Base-by-base conservation (phyloP, 2,888 invertebrate genomes). In the Aphrophora alni region DNA sequence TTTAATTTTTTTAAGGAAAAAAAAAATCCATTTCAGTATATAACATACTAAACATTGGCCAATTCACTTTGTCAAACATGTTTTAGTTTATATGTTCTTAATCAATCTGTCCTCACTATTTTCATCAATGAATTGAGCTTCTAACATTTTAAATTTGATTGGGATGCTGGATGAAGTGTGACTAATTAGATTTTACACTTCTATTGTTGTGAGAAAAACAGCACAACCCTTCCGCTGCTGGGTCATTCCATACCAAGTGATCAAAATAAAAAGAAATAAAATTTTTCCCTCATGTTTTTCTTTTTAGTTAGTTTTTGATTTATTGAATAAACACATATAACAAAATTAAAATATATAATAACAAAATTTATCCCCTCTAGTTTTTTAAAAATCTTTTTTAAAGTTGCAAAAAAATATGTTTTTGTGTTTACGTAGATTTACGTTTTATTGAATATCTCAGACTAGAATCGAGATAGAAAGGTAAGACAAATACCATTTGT, bases 221-320 rank as follows among this genome's bases (percentile, higher is more conserved):
- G n/a, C n/a, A n/a, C n/a, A n/a, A n/a, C n/a, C n/a, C n/a, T n/a
- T n/a, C n/a, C n/a, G n/a, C n/a, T n/a, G n/a, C 33, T 33, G 33
- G 33, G 5, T 75, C 51, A 75, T 75, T 75, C 75, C 51, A 75
- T 75, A 75, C 38, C 38, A 33, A 33, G 51, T 75, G 44, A 44
- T 75, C 75, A 44, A 75, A 75, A 75, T 51, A 75, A 38, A 75
- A 75, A 75, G 17, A n/a, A n/a, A n/a, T n/a, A 38, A 75, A 75
- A 75, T 51, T 38, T 51, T 75, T 75, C 51, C 26, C 51, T 75
- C 27, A 51, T 25, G 75, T 75, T 51, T 75, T 51, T 75, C 75
- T 75, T 76, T 76, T 12, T 73, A 4, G 12, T 73, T 28, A 73
- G 12, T 73, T 73, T 76, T 51, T 51, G 26, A 28, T 68, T 76